These are phyloP conservation scores for Ormia ochracea DNA, from an alignment of 2,888 invertebrate genomes.

Conservation along the genomic window DNA sequence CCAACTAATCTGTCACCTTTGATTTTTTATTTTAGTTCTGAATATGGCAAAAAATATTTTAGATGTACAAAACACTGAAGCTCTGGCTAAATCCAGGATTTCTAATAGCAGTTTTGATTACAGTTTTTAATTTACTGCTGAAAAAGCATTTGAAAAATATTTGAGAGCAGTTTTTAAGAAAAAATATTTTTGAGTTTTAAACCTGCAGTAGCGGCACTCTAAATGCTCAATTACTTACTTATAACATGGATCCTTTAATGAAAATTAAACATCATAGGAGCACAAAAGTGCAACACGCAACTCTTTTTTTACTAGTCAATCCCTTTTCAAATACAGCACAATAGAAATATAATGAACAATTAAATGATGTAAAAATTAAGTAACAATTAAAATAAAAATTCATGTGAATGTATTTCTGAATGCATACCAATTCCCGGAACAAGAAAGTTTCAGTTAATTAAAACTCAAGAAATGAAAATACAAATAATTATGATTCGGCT, in stretches of 20 bases:
- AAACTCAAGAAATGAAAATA: background rate
- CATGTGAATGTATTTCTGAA: background rate
- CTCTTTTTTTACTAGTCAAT: background rate
- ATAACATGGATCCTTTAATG: background rate
- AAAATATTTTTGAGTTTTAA: no score
- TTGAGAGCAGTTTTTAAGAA: no score
- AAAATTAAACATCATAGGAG: background rate
- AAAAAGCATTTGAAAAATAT: no score
- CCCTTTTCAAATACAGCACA: constrained; percentile 1
- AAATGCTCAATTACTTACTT: no score
- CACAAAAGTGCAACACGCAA: constrained; percentile 7
- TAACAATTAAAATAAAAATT: constrained; percentile 23
- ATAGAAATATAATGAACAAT: constrained; percentile 25
- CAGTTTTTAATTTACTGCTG: no score
- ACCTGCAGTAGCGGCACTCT: no score
- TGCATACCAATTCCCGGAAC: constrained; percentile 26
- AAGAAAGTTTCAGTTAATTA: constrained; percentile 25
- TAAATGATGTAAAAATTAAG: constrained; percentile 44
- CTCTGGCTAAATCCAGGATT: no score
- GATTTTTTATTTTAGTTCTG: no score
- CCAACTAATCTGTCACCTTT: no score
- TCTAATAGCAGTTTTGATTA: no score
- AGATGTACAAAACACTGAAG: no score
- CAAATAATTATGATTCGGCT: background rate
- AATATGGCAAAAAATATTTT: no score